Conservation (phyloP, 2,797 vertebrate genomes). For the Oreochromis grahami region DNA sequence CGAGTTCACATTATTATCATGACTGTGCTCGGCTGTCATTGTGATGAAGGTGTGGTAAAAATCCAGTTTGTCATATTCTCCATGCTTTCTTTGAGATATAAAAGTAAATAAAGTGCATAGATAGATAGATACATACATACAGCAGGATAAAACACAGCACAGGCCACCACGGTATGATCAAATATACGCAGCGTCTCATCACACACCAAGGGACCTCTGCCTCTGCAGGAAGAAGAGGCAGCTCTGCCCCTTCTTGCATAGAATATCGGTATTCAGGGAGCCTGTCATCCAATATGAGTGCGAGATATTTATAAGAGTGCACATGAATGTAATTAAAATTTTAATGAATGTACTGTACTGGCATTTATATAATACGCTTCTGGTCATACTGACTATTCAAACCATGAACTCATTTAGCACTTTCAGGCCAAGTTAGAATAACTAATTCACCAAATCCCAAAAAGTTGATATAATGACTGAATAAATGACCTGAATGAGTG, state of each 20-base stretch:
- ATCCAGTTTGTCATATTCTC: background rate
- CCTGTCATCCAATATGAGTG: background rate
- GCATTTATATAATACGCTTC: background rate
- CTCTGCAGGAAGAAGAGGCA: background rate
- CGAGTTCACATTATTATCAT: background rate
- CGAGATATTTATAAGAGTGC: background rate
- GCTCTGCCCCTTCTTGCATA: background rate
- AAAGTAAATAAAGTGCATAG: background rate
- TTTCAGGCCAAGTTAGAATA: background rate
- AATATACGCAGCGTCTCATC: background rate
- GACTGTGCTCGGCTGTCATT: background rate
- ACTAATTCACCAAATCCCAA: background rate
- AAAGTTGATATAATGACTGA: background rate
- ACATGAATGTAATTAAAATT: background rate
- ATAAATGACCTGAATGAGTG: background rate
- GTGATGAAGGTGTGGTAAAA: background rate
- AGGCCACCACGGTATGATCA: background rate
- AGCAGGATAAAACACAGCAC: background rate
- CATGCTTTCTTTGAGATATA: background rate
- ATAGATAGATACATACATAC: background rate
- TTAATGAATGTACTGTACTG: background rate
- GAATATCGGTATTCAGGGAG: rapidly evolving
- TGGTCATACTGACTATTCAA: background rate
- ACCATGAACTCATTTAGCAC: background rate
- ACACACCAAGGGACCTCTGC: background rate